Base-by-base conservation (phyloP, 2,888 invertebrate genomes). In the Eledona agricola region DNA sequence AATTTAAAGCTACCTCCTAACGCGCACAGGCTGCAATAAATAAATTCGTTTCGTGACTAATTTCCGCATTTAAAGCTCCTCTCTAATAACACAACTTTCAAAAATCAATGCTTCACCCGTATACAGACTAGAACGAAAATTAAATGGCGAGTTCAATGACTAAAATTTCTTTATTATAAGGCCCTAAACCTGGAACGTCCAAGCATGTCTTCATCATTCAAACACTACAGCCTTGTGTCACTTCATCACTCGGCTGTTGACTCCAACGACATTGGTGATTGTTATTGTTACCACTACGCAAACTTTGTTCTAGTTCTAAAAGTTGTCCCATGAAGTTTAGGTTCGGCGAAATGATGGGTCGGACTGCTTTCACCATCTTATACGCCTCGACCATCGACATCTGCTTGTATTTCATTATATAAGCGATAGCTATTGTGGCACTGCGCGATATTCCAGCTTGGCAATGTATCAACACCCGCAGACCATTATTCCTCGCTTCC, bases 371-470 rank as follows among this genome's bases (percentile, higher is more conserved):
- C 47, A 96, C 96, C 72, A 88, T 84, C 66, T 88, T 85, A 78
- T 89, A 94, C 0, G 95, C 95, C 71, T 96, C 93, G 28, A 90
- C 83, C 80, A 90, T 90, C 22, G 88, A 85, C 74, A 93, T 75
- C 53, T 85, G 84, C 72, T 89, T 88, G 77, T 91, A 89, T 67
- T 90, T 88, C 92, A 96, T 95, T 66, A 96, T 84, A 79, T 93
- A 96, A 34, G 96, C 95, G 71, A 96, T 95, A 70, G 94, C 93
- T 72, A 96, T 86, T 57, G 96, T 96, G 57, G 96, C 94, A 59
- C 95, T 95, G 61, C 96, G 83, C 45, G 95, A 96, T 35, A 96
- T 91, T 38, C 96, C 96, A 37, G 95, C 96, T 71, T 96, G 96
- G 76, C 96, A 96, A 77, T 96, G 96, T 54, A 96, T 88, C 71